Evolutionary conservation across 1,140 invertebrate genomes (phyloP).

Genomic region (Galleria mellonella): DNA sequence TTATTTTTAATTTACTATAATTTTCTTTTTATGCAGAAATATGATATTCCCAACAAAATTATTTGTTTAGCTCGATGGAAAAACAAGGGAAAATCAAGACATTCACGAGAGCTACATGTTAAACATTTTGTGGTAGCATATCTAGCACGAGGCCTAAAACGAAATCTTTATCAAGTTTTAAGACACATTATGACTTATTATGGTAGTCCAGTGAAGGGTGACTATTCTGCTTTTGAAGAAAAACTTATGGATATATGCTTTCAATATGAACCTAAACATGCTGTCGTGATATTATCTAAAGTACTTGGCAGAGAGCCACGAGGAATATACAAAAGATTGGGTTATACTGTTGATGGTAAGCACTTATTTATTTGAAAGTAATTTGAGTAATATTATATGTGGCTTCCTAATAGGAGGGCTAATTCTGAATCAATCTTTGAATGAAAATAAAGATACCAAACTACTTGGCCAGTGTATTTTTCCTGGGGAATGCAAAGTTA

Average conservation of each 20-base stretch:
- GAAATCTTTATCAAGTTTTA: conserved; percentile 46
- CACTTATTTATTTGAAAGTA: too few relatives aligned
- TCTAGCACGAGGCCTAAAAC: conserved; percentile 38
- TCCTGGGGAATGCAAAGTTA: too few relatives aligned
- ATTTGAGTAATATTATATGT: too few relatives aligned
- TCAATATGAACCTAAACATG: conserved; percentile 29
- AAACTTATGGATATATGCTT: conserved; percentile 51
- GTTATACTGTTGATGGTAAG: conserved; percentile 31
- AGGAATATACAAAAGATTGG: conserved; percentile 41
- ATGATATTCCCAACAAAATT: conserved; percentile 38
- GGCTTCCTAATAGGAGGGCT: too few relatives aligned
- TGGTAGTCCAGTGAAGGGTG: conserved; percentile 25
- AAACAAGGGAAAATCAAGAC: conserved; percentile 30
- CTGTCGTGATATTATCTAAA: conserved; percentile 30
- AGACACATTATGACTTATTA: conserved; percentile 33
- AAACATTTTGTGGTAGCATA: conserved; percentile 41
- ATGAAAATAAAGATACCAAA: too few relatives aligned
- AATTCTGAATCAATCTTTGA: too few relatives aligned
- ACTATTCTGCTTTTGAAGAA: conserved; percentile 34
- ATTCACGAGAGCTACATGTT: conserved; percentile 28
- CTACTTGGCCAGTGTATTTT: too few relatives aligned
- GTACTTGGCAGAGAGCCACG: conserved; percentile 44
- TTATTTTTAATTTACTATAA: too few relatives aligned
- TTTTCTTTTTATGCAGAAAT: conserved; percentile 13
- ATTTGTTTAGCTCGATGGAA: conserved; percentile 46